A percentile compares a stretch with the other conserved stretches of the same genome.
Conservation (phyloP, 2,113 vertebrate genomes). For the Poeciliopsis prolifica region DNA sequence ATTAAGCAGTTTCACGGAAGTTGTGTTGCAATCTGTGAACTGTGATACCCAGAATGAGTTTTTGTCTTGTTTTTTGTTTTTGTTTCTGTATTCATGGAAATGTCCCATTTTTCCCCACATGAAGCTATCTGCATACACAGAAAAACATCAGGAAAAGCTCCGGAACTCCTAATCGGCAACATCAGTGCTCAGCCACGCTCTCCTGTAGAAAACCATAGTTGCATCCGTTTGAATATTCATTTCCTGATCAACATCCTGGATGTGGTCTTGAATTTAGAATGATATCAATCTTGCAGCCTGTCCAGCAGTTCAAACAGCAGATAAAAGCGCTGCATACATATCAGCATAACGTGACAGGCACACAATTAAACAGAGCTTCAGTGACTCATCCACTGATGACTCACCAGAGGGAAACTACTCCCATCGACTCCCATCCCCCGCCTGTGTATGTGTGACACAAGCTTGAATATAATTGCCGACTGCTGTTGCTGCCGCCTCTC, state of each 20-base stretch:
- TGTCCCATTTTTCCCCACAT: slow-evolving; percentile 33
- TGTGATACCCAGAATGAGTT: slow-evolving; percentile 17
- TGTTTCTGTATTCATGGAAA: slow-evolving; percentile 22
- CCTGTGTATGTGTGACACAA: slow-evolving; percentile 47
- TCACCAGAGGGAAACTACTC: slow-evolving; percentile 79
- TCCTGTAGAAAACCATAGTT: background rate
- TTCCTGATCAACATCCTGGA: slow-evolving; percentile 11
- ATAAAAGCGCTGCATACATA: slow-evolving; percentile 61
- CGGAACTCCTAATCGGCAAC: background rate
- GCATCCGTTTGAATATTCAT: slow-evolving; percentile 14
- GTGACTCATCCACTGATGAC: slow-evolving; percentile 81
- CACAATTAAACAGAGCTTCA: slow-evolving; percentile 77
- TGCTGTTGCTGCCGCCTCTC: slow-evolving; percentile 66
- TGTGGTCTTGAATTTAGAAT: background rate
- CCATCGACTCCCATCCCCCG: slow-evolving; percentile 75
- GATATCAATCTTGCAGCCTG: slow-evolving; percentile 6
- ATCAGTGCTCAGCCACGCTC: background rate
- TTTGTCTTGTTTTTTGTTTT: background rate
- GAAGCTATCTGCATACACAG: slow-evolving; percentile 4
- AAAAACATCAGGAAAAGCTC: background rate
- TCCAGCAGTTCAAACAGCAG: slow-evolving; percentile 38
- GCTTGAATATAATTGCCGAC: slow-evolving; percentile 69
- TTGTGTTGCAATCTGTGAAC: slow-evolving; percentile 55
- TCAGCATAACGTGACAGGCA: slow-evolving; percentile 77
- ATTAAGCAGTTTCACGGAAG: slow-evolving; percentile 27